A percentile compares a stretch with the other conserved stretches of the same genome.
Evolutionary conservation across 2,113 vertebrate genomes (phyloP).

Genomic region (Zosterops japonicus): DNA sequence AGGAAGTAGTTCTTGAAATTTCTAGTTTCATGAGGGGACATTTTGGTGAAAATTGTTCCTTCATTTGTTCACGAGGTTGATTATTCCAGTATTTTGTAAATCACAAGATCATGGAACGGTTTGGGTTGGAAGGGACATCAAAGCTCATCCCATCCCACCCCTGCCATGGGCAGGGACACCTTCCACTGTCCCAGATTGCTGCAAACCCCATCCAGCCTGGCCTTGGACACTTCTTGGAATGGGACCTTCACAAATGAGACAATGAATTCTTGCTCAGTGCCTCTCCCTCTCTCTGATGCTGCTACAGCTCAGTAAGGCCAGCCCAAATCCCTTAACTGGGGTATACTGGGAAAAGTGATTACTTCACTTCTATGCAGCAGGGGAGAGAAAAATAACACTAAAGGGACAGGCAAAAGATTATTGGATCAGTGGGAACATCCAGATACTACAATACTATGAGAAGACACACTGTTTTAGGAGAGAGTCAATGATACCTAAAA

Average conservation of each 20-base stretch:
- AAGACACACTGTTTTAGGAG: background rate
- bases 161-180: background rate
- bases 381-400: background rate
- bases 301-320: background rate
- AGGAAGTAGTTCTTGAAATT: background rate
- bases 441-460: background rate
- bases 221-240: background rate
- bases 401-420: background rate
- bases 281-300: background rate
- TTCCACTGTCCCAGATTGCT: accelerated
- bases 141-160: background rate
- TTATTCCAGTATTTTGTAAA: background rate
- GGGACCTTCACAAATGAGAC: background rate
- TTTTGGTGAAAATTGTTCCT: background rate
- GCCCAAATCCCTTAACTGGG: background rate
- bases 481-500: background rate
- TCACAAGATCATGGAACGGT: background rate
- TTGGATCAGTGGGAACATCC: background rate
- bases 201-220: accelerated
- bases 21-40: accelerated
- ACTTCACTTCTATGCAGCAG: background rate
- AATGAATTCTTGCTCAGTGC: background rate
- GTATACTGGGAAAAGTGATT: accelerated
- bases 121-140: background rate
- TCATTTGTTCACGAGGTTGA: accelerated